A percentile compares a stretch with the other conserved stretches of the same genome.
Evolutionary conservation across 2,888 invertebrate genomes (phyloP).

Genomic region (Calameuta filiformis): DNA sequence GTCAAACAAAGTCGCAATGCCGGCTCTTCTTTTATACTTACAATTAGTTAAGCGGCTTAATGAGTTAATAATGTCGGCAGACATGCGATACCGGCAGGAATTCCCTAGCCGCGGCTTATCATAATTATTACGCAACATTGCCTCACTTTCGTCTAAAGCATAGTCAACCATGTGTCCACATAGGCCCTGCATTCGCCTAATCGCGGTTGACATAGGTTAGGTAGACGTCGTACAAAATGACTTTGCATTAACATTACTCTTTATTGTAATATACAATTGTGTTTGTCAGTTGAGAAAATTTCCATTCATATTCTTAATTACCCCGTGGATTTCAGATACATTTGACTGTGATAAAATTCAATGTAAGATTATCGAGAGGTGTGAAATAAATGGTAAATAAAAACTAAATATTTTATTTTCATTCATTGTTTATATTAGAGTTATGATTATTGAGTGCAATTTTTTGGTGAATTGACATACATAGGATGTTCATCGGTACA

Average conservation of each 20-base stretch:
- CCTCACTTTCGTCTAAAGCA: background rate
- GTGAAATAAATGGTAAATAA: background rate
- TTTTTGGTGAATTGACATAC: conserved; percentile 25
- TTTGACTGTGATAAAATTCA: background rate
- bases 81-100: conserved; percentile 20
- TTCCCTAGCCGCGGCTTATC: background rate
- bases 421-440: background rate
- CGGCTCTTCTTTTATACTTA: conserved; percentile 31
- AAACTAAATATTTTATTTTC: background rate
- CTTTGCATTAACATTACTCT: background rate
- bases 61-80: conserved; percentile 36
- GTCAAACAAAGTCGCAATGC: background rate
- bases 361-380: background rate
- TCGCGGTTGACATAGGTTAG: background rate
- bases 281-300: background rate
- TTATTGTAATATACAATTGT: background rate
- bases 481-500: conserved; percentile 20
- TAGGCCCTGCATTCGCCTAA: background rate
- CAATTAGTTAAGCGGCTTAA: conserved; percentile 33
- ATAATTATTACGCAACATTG: background rate
- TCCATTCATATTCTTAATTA: background rate
- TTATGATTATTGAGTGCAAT: conserved; percentile 25
- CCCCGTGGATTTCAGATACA: background rate
- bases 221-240: background rate
- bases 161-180: background rate